Evolutionary conservation across 2,888 invertebrate species (phyloP).

Genomic region (Cerceris rybyensis): DNA sequence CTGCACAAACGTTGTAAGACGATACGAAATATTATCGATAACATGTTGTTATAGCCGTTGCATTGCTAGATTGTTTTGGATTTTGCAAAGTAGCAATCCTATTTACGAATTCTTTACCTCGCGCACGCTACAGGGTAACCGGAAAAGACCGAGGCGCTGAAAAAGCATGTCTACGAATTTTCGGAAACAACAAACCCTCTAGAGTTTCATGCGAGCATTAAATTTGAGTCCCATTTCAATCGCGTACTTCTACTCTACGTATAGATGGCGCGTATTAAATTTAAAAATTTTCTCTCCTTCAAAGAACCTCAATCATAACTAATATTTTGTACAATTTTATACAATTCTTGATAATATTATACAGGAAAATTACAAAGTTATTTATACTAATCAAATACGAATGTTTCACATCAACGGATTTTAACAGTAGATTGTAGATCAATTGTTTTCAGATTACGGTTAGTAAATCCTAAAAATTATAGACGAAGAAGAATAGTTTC

Average conservation of each 20-base stretch:
- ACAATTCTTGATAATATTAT: neutral
- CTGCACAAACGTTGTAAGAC: slow-evolving; percentile 9
- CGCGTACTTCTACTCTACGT: neutral
- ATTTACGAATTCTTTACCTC: slow-evolving; percentile 71
- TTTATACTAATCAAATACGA: no score
- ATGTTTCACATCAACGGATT: no score
- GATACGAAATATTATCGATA: slow-evolving; percentile 9
- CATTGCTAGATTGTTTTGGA: slow-evolving; percentile 68
- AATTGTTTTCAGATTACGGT: no score
- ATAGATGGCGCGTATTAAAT: slow-evolving; percentile 14
- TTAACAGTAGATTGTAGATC: no score
- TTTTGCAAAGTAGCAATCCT: slow-evolving; percentile 52
- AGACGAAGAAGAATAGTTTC: no score
- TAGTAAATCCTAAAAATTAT: no score
- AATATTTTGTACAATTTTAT: neutral
- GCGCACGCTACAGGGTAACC: slow-evolving; percentile 71
- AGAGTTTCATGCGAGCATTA: slow-evolving; percentile 20
- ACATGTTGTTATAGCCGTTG: slow-evolving; percentile 7
- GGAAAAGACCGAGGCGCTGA: slow-evolving; percentile 68
- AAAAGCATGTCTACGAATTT: slow-evolving; percentile 29
- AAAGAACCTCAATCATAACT: neutral
- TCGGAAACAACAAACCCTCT: slow-evolving; percentile 7
- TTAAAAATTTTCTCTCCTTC: neutral
- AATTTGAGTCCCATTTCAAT: neutral
- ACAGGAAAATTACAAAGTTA: no score